These are phyloP conservation scores for Chelonus formosanus DNA, from an alignment of 2,888 invertebrate species.

Conservation along the genomic window DNA sequence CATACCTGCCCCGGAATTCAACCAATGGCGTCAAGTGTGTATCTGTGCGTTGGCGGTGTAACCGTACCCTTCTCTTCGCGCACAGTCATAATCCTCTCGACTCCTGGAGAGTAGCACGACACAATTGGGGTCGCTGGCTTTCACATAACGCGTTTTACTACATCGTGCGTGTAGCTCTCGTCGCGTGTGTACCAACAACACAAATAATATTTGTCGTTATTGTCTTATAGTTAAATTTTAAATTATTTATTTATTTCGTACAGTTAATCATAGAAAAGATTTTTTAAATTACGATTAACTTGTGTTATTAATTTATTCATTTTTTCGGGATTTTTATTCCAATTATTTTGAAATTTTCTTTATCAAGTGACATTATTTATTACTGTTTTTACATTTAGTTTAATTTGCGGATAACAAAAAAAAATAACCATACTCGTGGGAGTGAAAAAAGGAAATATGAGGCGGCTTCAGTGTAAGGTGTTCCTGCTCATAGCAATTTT, in stretches of 20 bases:
- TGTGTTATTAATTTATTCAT: neutral
- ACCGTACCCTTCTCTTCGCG: conserved; percentile 43
- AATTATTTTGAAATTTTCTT: no score
- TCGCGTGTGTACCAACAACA: conserved; percentile 29
- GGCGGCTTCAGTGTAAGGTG: conserved; percentile 53
- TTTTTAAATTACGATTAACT: neutral
- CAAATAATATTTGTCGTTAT: neutral
- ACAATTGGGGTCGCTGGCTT: conserved; percentile 31
- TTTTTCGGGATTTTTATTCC: no score
- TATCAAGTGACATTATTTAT: neutral
- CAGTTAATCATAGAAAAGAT: no score
- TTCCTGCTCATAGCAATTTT: conserved; percentile 63
- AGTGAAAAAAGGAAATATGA: conserved; percentile 23
- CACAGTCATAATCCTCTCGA: conserved; percentile 56
- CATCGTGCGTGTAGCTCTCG: conserved; percentile 20
- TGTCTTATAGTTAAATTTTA: conserved; percentile 3
- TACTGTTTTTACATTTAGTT: neutral
- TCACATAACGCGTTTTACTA: conserved; percentile 7
- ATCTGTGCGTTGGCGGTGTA: conserved; percentile 43
- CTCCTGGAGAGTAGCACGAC: conserved; percentile 44
- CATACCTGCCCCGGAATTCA: conserved; percentile 36
- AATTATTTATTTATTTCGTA: neutral
- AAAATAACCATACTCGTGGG: neutral
- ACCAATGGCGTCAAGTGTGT: conserved; percentile 41
- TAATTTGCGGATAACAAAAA: neutral